phyloP scores from a whole-genome alignment of 1,140 invertebrate genomes.

The Dreissena rostriformis region DNA sequence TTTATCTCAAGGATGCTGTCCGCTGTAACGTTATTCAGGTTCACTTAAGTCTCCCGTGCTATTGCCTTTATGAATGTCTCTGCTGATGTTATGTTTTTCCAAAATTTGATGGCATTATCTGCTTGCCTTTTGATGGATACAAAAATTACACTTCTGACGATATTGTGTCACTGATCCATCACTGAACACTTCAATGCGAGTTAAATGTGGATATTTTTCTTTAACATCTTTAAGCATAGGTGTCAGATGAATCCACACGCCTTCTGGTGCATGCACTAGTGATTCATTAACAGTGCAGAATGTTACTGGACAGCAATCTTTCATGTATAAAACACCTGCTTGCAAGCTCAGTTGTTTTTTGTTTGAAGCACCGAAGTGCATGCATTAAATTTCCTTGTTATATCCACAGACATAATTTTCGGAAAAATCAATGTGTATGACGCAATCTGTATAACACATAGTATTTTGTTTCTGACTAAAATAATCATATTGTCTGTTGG shows the following conservation, averaged over 20 bases:
- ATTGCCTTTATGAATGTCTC: slow-evolving; percentile 20
- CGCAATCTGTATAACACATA: slow-evolving; percentile 1
- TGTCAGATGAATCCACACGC: slow-evolving; percentile 35
- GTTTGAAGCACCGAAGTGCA: slow-evolving; percentile 49
- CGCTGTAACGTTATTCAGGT: slow-evolving; percentile 32
- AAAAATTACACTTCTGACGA: slow-evolving; percentile 59
- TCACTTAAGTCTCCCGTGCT: neutral
- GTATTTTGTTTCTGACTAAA: neutral
- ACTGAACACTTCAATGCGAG: slow-evolving; percentile 37
- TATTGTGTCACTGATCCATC: slow-evolving; percentile 56
- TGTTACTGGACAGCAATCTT: slow-evolving; percentile 2
- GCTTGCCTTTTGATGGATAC: slow-evolving; percentile 78
- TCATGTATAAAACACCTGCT: slow-evolving; percentile 32
- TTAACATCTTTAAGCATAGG: slow-evolving; percentile 49
- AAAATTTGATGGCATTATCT: slow-evolving; percentile 35
- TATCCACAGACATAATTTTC: slow-evolving; percentile 50
- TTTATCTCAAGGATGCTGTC: slow-evolving; percentile 4
- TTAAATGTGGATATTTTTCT: slow-evolving; percentile 30
- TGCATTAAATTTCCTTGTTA: slow-evolving; percentile 5
- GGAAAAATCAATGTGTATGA: slow-evolving; percentile 45
- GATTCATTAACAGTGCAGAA: slow-evolving; percentile 40
- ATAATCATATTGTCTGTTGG: neutral
- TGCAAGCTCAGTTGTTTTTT: slow-evolving; percentile 24
- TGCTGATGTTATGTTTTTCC: slow-evolving; percentile 24
- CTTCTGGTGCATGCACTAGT: slow-evolving; percentile 23